Evolutionary conservation across 2,113 vertebrate species (phyloP), one percentile per base, ranked within the genome.

Genomic region (Chunga burmeisteri): DNA sequence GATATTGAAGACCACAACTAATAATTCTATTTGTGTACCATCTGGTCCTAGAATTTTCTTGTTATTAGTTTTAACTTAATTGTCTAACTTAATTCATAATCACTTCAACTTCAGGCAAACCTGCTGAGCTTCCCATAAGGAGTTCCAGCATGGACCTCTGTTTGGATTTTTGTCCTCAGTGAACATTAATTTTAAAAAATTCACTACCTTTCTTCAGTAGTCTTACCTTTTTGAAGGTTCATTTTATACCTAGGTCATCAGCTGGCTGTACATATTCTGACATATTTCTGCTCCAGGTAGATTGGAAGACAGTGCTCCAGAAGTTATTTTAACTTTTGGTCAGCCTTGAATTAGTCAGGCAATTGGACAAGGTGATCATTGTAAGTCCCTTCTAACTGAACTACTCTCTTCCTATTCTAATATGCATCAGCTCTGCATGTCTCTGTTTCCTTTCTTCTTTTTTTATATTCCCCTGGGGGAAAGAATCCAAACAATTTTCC

Each of bases 191-290:
- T 46, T 16, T 0, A 8, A 30, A 32, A 65, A 67, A 38, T n/a
- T 6, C 27, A 22, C 10, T 59, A 3, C 2, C 10, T 56, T 50
- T 61, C 20, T 38, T 79, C 22, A 46, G 2, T 7, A 42, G 25
- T 22, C 27, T 81, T 91, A 3, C 7, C 6, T 70, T 4, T 87
- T 79, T 38, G n/a, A 50, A 70, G 7, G 9, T 11, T 70, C 27
- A 3, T 70, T 82, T 94, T 44, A 18, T 50, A 42, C 20, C 13
- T 20, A 36, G 10, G 7, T 36, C 18, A 66, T 70, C n/a, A 66
- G 8, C 27, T 74, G 25, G 6, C 34, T 1, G 0, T 2, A 3
- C 53, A 30, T 12, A 61, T 14, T 16, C 10, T 56, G 16, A 46
- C 34, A 25, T 49, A 30, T 36, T 83, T 93, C 93, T 83, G 14